Conservation (phyloP, 1,140 invertebrate species). For the Proctacanthus coquilletti region DNA sequence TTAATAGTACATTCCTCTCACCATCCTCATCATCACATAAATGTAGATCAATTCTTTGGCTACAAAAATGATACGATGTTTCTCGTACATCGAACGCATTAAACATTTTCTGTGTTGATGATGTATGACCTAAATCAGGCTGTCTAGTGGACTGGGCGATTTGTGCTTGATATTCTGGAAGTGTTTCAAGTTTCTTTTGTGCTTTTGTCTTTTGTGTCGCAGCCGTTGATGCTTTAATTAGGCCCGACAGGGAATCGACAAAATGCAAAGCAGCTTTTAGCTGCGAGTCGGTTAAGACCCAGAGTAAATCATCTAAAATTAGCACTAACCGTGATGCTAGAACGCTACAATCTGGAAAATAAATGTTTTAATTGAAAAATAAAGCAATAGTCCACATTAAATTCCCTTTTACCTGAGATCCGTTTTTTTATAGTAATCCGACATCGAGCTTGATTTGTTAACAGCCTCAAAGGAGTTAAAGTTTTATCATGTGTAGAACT, state of each 20-base stretch:
- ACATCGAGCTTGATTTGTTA: slow-evolving; percentile 91
- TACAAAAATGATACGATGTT: slow-evolving; percentile 94
- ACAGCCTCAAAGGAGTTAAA: slow-evolving; percentile 75
- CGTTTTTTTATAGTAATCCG: slow-evolving; percentile 94
- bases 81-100: slow-evolving; percentile 84
- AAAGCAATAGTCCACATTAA: slow-evolving; percentile 9
- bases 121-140: slow-evolving; percentile 33
- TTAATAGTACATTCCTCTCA: slow-evolving; percentile 31
- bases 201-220: slow-evolving; percentile 75
- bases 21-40: slow-evolving; percentile 89
- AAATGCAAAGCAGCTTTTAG: slow-evolving; percentile 89
- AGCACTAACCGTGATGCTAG: slow-evolving; percentile 82
- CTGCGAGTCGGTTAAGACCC: slow-evolving; percentile 95
- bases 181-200: slow-evolving; percentile 69
- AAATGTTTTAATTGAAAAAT: slow-evolving; percentile 38
- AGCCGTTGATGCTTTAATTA: slow-evolving; percentile 71
- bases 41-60: slow-evolving; percentile 88
- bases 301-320: slow-evolving; percentile 91
- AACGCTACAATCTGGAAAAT: slow-evolving; percentile 64
- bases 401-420: slow-evolving; percentile 57
- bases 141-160: slow-evolving; percentile 42
- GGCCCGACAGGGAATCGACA: slow-evolving; percentile 71
- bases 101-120: slow-evolving; percentile 54
- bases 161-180: slow-evolving; percentile 68
- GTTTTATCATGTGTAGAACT: slow-evolving; percentile 64